Evolutionary conservation across 2,797 vertebrate species (phyloP).

Genomic region (Dendrocincla tyrannina): DNA sequence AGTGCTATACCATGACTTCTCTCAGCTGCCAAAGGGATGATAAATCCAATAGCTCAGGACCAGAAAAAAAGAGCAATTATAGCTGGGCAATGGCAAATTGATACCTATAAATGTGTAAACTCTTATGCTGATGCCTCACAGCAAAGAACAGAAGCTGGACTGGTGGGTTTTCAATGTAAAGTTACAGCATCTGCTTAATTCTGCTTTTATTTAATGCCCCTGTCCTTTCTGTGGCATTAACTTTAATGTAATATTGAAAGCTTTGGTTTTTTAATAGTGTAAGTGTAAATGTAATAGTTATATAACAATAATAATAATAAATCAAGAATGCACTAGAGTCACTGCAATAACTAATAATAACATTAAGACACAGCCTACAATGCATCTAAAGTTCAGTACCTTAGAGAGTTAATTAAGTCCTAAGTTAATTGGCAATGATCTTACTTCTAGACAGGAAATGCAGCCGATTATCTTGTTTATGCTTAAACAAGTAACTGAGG

Average conservation of each 20-base stretch:
- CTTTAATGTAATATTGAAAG: constrained; percentile 62
- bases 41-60: constrained; percentile 6
- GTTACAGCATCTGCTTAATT: constrained; percentile 14
- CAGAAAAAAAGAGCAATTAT: constrained; percentile 38
- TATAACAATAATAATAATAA: constrained; percentile 68
- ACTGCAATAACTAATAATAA: constrained; percentile 69
- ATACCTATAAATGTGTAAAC: background rate
- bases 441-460: constrained; percentile 71
- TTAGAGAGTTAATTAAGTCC: constrained; percentile 78
- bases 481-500: constrained; percentile 69
- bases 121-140: constrained; percentile 3
- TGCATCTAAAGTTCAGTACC: constrained; percentile 75
- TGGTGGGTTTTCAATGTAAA: constrained; percentile 17
- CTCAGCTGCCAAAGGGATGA: background rate
- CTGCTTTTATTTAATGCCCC: constrained; percentile 40
- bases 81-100: background rate
- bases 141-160: background rate
- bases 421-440: constrained; percentile 78
- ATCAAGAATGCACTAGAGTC: constrained; percentile 46
- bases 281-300: constrained; percentile 61
- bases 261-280: constrained; percentile 26
- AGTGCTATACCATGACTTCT: background rate
- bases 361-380: constrained; percentile 54
- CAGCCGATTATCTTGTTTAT: constrained; percentile 72
- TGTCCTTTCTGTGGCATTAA: constrained; percentile 44